These are phyloP conservation scores for Scaptodrosophila lebanonensis DNA, from an alignment of 1,140 invertebrate genomes.

Conservation along the genomic window DNA sequence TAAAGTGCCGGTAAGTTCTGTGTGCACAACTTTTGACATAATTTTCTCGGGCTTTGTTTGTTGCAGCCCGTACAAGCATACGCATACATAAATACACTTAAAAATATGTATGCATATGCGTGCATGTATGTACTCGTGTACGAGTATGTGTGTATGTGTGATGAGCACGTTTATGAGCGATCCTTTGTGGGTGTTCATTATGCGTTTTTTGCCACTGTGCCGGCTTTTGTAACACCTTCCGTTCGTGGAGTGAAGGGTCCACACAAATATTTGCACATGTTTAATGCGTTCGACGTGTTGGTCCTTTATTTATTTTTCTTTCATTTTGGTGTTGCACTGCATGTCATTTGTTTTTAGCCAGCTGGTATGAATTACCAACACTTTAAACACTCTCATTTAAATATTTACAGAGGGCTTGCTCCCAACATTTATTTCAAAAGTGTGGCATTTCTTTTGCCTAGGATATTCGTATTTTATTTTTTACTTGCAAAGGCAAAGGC, in stretches of 20 bases:
- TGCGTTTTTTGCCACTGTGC: conserved; percentile 7
- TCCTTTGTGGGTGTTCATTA: conserved; percentile 2
- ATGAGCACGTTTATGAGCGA: not conserved
- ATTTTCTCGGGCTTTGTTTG: conserved; percentile 17
- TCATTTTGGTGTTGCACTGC: conserved; percentile 36
- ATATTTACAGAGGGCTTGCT: conserved; percentile 64
- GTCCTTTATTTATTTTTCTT: conserved; percentile 44
- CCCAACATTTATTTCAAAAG: conserved; percentile 25
- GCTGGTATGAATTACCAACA: conserved; percentile 1
- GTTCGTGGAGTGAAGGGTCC: too few species aligned
- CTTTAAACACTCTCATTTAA: conserved; percentile 47
- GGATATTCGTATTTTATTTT: conserved; percentile 9
- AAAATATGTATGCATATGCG: not conserved
- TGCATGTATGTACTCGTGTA: too few species aligned
- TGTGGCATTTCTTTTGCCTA: conserved; percentile 2
- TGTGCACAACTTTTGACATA: conserved; percentile 65
- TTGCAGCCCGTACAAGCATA: conserved; percentile 26
- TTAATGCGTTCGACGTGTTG: conserved; percentile 73
- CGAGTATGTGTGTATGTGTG: not conserved
- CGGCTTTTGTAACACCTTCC: not conserved
- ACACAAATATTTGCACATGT: conserved; percentile 71
- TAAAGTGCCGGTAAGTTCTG: conserved; percentile 34
- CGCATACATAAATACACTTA: not conserved
- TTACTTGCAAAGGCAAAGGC: conserved; percentile 1
- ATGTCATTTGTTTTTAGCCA: conserved; percentile 10